Base-by-base conservation (phyloP, 2,888 invertebrate species). In the Lydus trimaculatus region DNA sequence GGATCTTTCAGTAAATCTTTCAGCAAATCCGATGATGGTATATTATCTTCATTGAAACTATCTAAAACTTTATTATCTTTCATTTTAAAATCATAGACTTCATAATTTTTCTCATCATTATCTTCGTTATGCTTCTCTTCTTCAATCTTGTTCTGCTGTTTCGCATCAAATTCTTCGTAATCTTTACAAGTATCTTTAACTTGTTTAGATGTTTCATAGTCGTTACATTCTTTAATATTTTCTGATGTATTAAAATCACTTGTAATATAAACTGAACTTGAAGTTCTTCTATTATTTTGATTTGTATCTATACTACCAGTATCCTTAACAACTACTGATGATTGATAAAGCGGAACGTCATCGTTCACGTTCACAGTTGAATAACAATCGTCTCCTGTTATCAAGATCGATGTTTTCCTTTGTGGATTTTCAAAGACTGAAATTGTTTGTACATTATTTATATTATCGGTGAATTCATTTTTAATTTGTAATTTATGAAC, bases 361-460 rank as follows among this genome's bases (percentile, higher is more conserved):
- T 88, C 90, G 76, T 88, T 90, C 1, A 92, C 90, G 82, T 92
- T 92, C 84, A 92, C 91, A 20, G 92, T 92, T 60, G 91, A 92
- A 80, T 92, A 94, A 85, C 88, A 94, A 85, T 90, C 92, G 82
- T 90, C 91, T 64, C 90, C 92, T 81, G 87, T 92, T 79, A 93
- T 93, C 87, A 92, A 87, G 77, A 93, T 92, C 15, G 92, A 92
- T 20, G 92, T 90, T 82, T 86, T 91, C 86, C 84, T 79, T 73
- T 84, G 84, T 1, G 81, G 78, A 72, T 79, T 82, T 62, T 85
- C 84, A 15, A 79, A 72, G 60, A 82, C 76, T n/a, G 80, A 76
- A 43, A 82, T 76, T 56, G 76, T 81, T 58, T 79, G 77, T n/a
- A 77, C 66, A 63, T 77, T 78, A 1, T 62, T 56, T 31, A 63